Evolutionary conservation across 2,113 vertebrate species (phyloP).

Genomic region (Microcebus griseorufus): DNA sequence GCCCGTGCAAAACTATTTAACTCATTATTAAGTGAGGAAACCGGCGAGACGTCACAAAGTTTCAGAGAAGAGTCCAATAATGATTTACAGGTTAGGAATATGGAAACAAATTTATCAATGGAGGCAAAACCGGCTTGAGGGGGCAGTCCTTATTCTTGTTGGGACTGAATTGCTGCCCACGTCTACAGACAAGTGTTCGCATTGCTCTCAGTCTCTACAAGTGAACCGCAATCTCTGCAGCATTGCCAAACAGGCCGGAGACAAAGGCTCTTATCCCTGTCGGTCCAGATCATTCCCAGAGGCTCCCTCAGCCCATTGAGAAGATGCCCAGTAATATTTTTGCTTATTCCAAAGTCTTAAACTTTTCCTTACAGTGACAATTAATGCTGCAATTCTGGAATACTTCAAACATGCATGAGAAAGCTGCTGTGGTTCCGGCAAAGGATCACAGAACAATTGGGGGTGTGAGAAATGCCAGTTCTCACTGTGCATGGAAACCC

Average conservation of each 20-base stretch:
- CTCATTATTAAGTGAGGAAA: not conserved
- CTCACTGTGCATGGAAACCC: accelerated
- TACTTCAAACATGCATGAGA: not conserved
- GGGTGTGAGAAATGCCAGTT: accelerated
- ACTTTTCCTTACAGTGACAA: not conserved
- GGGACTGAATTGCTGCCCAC: not conserved
- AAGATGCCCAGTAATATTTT: too few species aligned
- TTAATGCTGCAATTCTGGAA: not conserved
- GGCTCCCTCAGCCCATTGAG: not conserved
- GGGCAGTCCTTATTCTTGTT: not conserved
- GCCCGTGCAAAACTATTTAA: not conserved
- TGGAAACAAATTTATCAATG: not conserved
- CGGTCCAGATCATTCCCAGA: too few species aligned
- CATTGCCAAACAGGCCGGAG: not conserved
- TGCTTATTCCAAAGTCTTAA: not conserved
- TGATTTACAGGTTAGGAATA: not conserved
- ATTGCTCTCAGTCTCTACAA: not conserved
- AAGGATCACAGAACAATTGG: not conserved
- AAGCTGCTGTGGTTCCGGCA: not conserved
- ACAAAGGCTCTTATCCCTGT: not conserved
- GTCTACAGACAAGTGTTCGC: too few species aligned
- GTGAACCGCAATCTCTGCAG: not conserved
- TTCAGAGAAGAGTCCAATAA: too few species aligned
- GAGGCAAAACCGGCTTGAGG: not conserved
- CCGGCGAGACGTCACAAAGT: not conserved